phyloP scores from a whole-genome alignment of 2,888 invertebrate species.

The Syrphus vitripennis region DNA sequence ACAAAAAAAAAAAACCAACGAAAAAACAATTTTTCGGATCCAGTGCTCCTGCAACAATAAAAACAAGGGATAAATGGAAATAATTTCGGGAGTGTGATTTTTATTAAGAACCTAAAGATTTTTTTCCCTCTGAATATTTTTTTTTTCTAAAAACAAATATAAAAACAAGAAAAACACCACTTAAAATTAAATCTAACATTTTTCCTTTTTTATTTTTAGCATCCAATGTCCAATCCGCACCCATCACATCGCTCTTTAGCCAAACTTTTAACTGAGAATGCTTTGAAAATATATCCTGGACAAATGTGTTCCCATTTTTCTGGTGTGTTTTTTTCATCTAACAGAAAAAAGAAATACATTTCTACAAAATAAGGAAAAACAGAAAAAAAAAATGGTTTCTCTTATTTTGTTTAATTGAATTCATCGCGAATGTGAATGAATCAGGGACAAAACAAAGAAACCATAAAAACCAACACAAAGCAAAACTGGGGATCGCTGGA shows the following conservation, averaged over 20 bases:
- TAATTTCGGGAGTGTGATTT: conserved; percentile 64
- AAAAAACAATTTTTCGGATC: conserved; percentile 9
- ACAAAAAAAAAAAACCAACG: conserved; percentile 35
- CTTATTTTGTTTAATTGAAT: conserved; percentile 71
- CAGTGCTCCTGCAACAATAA: conserved; percentile 18
- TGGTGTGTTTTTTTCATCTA: conserved; percentile 34
- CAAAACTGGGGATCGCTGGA: conserved; percentile 6
- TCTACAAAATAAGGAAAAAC: conserved; percentile 14
- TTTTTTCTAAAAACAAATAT: conserved; percentile 4
- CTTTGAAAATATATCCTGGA: conserved; percentile 48
- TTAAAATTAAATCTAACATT: conserved; percentile 67
- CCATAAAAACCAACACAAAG: conserved; percentile 51
- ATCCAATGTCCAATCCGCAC: conserved; percentile 11
- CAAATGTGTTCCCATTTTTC: conserved; percentile 65
- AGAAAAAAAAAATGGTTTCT: conserved; percentile 49
- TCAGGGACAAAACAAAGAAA: conserved; percentile 62
- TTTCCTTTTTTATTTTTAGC: conserved; percentile 50
- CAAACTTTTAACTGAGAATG: background rate
- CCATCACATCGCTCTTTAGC: conserved; percentile 31
- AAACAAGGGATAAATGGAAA: conserved; percentile 69
- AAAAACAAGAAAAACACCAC: conserved; percentile 25
- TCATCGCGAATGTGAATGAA: conserved; percentile 64
- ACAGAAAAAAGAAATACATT: conserved; percentile 52
- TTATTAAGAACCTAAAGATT: conserved; percentile 60
- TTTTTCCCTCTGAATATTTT: background rate